Evolutionary conservation across 2,888 invertebrate genomes (phyloP).

Genomic region (Chouioia cunea): DNA sequence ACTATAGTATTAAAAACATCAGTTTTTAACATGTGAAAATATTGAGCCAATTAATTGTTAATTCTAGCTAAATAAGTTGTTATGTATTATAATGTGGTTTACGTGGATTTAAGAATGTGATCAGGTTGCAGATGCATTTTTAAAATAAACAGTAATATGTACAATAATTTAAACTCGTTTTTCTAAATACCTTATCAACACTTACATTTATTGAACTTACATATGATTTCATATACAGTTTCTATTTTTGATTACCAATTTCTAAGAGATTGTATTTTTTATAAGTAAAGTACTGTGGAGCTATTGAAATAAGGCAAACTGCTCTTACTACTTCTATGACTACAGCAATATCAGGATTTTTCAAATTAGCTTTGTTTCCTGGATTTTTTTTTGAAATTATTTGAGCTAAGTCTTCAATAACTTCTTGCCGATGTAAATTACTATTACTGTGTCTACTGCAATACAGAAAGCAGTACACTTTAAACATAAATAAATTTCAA

Average conservation of each 20-base stretch:
- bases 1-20: conserved; percentile 15
- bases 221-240: not conserved
- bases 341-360: conserved; percentile 81
- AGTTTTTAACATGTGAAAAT: conserved; percentile 18
- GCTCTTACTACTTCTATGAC: conserved; percentile 87
- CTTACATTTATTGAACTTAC: not conserved
- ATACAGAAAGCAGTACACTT: conserved; percentile 44
- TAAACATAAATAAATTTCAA: conserved; percentile 11
- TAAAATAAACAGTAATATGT: no score
- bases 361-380: conserved; percentile 83
- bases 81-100: not conserved
- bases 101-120: no score
- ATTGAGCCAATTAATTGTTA: conserved; percentile 3
- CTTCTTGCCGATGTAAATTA: conserved; percentile 77
- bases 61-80: conserved; percentile 14
- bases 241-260: conserved; percentile 57
- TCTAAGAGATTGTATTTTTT: conserved; percentile 90
- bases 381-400: conserved; percentile 78
- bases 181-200: conserved; percentile 2
- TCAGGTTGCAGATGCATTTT: no score
- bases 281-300: conserved; percentile 82
- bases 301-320: conserved; percentile 83
- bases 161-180: conserved; percentile 18
- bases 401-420: conserved; percentile 81
- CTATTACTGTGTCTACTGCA: conserved; percentile 80